Conservation (phyloP, 2,797 vertebrate species). For the Acanthornis magna region DNA sequence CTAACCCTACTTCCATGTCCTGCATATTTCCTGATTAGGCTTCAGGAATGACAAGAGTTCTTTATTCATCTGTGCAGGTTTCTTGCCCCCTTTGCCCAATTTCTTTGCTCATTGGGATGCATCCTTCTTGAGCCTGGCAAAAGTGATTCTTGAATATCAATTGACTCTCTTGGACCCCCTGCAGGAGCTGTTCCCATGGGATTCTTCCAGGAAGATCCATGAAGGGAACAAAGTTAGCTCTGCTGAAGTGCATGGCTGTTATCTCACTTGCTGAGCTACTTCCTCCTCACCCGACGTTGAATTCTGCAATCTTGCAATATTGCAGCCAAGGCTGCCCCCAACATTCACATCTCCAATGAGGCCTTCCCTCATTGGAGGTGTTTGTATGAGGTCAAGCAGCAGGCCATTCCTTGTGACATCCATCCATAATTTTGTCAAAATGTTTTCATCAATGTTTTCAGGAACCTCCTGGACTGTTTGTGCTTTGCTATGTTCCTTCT, state of each 20-base stretch:
- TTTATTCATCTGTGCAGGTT: background rate
- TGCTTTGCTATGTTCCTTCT: background rate
- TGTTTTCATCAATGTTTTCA: background rate
- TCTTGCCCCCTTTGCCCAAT: rapidly evolving
- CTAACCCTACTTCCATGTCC: background rate
- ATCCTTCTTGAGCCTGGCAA: background rate
- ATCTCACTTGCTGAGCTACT: background rate
- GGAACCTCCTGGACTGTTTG: background rate
- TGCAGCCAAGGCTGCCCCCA: background rate
- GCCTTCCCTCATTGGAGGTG: background rate
- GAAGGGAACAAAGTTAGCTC: background rate
- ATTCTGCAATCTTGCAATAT: background rate
- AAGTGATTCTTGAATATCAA: background rate
- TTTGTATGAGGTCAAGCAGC: background rate
- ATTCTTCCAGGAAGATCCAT: background rate
- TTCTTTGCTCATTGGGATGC: background rate
- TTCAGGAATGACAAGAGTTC: background rate
- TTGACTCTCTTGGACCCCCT: background rate
- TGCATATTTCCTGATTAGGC: background rate
- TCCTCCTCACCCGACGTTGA: background rate
- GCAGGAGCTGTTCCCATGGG: background rate
- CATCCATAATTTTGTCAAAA: background rate
- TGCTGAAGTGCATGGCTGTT: background rate
- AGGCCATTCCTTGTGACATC: rapidly evolving
- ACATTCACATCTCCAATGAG: background rate